Conservation (phyloP, 30 jellyfish, hydroid and myxozoan genomes). For the Chrysaora quinquecirrha region DNA sequence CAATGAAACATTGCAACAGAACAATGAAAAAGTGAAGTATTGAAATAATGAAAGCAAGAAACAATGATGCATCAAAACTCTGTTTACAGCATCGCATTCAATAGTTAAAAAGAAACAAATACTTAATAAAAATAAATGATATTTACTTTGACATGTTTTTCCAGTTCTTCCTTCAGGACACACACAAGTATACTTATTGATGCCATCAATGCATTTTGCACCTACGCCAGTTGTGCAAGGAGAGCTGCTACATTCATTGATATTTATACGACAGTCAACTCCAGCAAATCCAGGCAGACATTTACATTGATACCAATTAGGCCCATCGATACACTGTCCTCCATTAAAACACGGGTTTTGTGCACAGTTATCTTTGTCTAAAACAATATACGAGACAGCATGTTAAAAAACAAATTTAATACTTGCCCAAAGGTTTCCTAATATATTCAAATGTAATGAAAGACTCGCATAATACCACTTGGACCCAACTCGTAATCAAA, state of each 20-base stretch:
- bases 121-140: not conserved
- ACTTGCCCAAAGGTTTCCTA: too few species aligned
- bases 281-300: conserved; percentile 84
- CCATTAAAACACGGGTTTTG: conserved; percentile 76
- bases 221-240: conserved; percentile 66
- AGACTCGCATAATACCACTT: too few species aligned
- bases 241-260: conserved; percentile 74
- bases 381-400: too few species aligned
- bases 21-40: too few species aligned
- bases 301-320: conserved; percentile 73
- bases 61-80: too few species aligned
- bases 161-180: conserved; percentile 92
- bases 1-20: too few species aligned
- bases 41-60: too few species aligned
- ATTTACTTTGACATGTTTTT: conserved; percentile 74
- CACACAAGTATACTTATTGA: conserved; percentile 58
- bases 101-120: too few species aligned
- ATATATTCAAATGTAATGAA: too few species aligned
- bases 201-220: conserved; percentile 72
- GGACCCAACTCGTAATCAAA: too few species aligned
- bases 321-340: conserved; percentile 80
- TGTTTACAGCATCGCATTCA: too few species aligned
- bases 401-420: too few species aligned
- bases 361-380: conserved; percentile 75
- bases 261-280: conserved; percentile 73